Evolutionary conservation across 35 echinoderm and acorn worm species (phyloP).

Genomic region (Eucidaris tribuloides): DNA sequence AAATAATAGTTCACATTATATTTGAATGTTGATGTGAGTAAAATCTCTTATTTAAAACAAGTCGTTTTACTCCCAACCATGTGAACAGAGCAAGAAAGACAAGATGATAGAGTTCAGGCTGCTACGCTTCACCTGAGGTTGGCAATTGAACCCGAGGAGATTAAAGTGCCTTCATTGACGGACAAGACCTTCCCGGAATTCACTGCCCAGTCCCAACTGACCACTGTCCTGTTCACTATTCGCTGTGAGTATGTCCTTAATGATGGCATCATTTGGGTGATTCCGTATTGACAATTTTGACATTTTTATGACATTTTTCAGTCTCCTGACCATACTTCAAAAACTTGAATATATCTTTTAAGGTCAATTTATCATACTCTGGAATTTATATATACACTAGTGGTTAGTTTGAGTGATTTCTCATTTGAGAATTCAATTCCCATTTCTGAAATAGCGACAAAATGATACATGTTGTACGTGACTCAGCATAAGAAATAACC

Average conservation of each 20-base stretch:
- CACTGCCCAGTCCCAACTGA: constrained; percentile 13
- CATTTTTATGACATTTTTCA: no score
- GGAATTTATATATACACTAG: background rate
- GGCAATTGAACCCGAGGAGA: constrained; percentile 26
- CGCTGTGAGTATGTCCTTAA: constrained; percentile 45
- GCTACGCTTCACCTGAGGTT: constrained; percentile 36
- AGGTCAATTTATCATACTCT: no score
- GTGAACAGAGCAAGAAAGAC: constrained; percentile 50
- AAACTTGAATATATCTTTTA: background rate
- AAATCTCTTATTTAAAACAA: background rate
- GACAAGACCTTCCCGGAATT: constrained; percentile 76
- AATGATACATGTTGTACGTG: background rate
- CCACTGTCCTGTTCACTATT: constrained; percentile 67
- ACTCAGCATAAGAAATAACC: no score
- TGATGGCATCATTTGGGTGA: no score
- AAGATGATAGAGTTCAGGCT: constrained; percentile 59
- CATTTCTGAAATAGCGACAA: background rate
- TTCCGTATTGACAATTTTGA: no score
- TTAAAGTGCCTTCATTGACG: constrained; percentile 28
- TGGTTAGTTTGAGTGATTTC: background rate
- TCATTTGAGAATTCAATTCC: background rate
- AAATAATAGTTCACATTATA: no score
- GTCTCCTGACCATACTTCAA: no score
- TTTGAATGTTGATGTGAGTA: no score
- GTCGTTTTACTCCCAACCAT: background rate